phyloP scores from a whole-genome alignment of 1,140 invertebrate species.

The Lucilia sericata region DNA sequence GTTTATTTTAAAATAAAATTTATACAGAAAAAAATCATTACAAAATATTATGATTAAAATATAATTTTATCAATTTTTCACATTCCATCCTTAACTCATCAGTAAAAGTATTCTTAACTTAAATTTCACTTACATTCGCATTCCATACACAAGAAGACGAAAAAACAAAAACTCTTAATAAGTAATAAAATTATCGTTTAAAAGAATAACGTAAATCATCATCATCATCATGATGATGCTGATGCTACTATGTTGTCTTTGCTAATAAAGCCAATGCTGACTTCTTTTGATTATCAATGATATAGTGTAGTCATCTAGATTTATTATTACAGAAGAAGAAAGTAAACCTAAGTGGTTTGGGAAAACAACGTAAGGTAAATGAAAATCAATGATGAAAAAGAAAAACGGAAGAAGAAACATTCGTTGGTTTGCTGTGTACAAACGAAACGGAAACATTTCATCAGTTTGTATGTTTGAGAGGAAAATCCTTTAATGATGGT shows the following conservation, averaged over 20 bases:
- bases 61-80: too few species aligned
- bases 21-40: too few species aligned
- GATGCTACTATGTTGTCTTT: not conserved
- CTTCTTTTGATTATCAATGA: conserved; percentile 30
- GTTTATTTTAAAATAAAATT: too few species aligned
- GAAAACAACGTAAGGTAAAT: not conserved
- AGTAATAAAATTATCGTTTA: conserved; percentile 27
- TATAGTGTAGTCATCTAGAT: not conserved
- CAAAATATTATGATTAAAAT: too few species aligned
- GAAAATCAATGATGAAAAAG: not conserved
- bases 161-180: not conserved
- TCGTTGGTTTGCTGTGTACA: too few species aligned
- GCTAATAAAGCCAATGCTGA: conserved; percentile 31
- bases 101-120: too few species aligned
- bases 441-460: not conserved
- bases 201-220: not conserved
- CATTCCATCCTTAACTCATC: too few species aligned
- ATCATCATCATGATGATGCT: not conserved
- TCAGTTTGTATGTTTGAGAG: not conserved
- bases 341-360: not conserved
- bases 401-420: not conserved
- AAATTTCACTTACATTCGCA: not conserved
- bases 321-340: not conserved
- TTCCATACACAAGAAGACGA: too few species aligned
- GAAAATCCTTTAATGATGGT: conserved; percentile 47